Evolutionary conservation across 2,113 vertebrate genomes (phyloP).

Genomic region (Alouatta palliata): DNA sequence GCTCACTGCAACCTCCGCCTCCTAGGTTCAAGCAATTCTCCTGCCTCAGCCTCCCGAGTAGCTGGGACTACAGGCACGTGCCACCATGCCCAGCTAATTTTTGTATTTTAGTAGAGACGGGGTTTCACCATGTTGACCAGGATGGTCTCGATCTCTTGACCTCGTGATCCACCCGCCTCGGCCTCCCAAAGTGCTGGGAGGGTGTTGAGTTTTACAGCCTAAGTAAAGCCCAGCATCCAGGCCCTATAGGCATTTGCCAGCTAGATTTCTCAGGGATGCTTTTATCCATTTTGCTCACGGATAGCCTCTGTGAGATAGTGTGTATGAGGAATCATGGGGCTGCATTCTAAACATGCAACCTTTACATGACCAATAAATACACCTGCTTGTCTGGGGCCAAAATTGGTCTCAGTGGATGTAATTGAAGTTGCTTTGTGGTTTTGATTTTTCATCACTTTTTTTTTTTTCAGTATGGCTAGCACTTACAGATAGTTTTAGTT

Average conservation of each 20-base stretch:
- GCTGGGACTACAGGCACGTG: too few species aligned
- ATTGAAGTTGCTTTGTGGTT: conserved; percentile 40
- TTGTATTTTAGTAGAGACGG: too few species aligned
- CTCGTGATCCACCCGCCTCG: too few species aligned
- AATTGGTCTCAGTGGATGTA: conserved; percentile 35
- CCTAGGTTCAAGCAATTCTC: too few species aligned
- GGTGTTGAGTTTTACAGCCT: background rate
- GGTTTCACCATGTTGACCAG: too few species aligned
- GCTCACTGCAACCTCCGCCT: too few species aligned
- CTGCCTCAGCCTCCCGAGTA: too few species aligned
- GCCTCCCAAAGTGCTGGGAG: too few species aligned
- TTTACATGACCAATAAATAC: background rate
- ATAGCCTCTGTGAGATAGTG: background rate
- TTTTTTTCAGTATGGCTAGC: background rate
- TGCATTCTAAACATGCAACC: background rate
- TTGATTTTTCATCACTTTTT: conserved; percentile 33
- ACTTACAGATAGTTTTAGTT: background rate
- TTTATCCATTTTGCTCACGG: background rate
- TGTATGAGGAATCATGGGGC: background rate
- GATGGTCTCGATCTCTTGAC: too few species aligned
- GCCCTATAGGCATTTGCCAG: background rate
- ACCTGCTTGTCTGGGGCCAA: background rate
- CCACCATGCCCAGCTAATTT: too few species aligned
- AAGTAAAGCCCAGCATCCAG: background rate
- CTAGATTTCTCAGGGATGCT: background rate